A percentile compares a stretch with the other conserved stretches of the same genome.
Conservation (phyloP, 2,888 invertebrate species). For the Mallateleia sp. region DNA sequence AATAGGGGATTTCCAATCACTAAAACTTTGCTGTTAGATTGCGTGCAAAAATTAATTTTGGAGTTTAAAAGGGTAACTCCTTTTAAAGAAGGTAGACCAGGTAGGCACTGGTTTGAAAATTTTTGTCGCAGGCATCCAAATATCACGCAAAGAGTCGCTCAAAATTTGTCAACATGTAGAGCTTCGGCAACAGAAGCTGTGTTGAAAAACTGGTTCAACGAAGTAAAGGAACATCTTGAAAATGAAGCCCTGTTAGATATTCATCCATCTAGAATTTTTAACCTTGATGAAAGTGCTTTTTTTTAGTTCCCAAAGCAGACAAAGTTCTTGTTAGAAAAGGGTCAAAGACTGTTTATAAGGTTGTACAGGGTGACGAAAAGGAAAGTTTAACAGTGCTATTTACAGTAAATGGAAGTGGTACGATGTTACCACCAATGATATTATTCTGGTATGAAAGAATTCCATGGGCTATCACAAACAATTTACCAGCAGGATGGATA, state of each 20-base stretch:
- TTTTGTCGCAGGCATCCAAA: background rate
- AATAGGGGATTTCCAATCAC: conserved; percentile 83
- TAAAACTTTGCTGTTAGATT: conserved; percentile 81
- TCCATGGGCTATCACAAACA: conserved; percentile 78
- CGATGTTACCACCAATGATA: conserved; percentile 81
- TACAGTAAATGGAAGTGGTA: conserved; percentile 80
- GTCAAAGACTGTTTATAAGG: conserved; percentile 46
- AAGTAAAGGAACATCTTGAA: background rate
- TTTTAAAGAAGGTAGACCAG: conserved; percentile 79
- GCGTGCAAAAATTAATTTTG: conserved; percentile 75
- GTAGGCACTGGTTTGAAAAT: background rate
- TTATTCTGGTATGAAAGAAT: conserved; percentile 83
- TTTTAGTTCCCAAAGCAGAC: conserved; percentile 86
- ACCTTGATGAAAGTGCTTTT: conserved; percentile 88
- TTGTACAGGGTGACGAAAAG: conserved; percentile 17
- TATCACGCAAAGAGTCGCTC: background rate
- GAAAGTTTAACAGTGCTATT: conserved; percentile 43
- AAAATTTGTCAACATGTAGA: background rate
- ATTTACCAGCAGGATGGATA: conserved; percentile 85
- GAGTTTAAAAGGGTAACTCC: conserved; percentile 56
- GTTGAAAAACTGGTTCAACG: conserved; percentile 1
- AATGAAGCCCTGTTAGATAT: background rate
- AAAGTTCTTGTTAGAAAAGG: conserved; percentile 85
- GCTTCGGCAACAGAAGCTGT: background rate
- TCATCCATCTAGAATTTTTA: conserved; percentile 84